Base-by-base conservation (phyloP, 2,888 invertebrate genomes). In the Lasioglossum villosulum region DNA sequence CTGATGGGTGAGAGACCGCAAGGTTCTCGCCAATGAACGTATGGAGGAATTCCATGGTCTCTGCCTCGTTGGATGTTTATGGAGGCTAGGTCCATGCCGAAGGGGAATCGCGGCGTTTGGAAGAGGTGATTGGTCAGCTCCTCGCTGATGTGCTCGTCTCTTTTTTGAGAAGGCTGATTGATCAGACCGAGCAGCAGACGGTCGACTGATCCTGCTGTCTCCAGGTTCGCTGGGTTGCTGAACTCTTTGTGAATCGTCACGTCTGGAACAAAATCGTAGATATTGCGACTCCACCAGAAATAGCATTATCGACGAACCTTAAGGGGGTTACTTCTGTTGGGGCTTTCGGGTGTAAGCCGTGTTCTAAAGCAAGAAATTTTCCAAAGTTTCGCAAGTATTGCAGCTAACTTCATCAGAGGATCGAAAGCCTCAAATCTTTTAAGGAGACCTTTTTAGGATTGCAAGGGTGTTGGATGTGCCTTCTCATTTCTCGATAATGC, bases 31-130 rank as follows among this genome's bases (percentile, higher is more conserved):
- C 98, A 98, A 0, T 96, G 94, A 0, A 97, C 97, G 93, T 98
- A 98, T 0, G 97, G 96, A 0, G 98, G 97, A 0, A 98, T 96
- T 0, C 98, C 98, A 93, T 98, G 98, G 94, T 98, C 98, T 48
- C 98, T 86, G 0, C 98, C 98, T 78, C 97, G 95, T 94, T 98
- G 98, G 59, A 98, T 97, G 92, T 98, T 98, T 78, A 98, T 97
- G 0, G 98, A 97, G 0, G 98, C 98, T 82, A 98, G 95, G 93
- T 98, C 98, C 96, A 98, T 97, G 0, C 98, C 98, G 90, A 97
- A 98, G 37, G 96, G 96, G 83, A 97, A 97, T 16, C 95, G 94
- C 27, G 96, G 95, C 0, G 97, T 97, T 96, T 98, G 98, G 93
- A 98, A 98, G 0, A 98, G 95, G 93, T 98, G 98, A 94, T 98